Evolutionary conservation across 2,797 vertebrate genomes (phyloP), one percentile per base, ranked within the genome.

Genomic region (Momotus momota): DNA sequence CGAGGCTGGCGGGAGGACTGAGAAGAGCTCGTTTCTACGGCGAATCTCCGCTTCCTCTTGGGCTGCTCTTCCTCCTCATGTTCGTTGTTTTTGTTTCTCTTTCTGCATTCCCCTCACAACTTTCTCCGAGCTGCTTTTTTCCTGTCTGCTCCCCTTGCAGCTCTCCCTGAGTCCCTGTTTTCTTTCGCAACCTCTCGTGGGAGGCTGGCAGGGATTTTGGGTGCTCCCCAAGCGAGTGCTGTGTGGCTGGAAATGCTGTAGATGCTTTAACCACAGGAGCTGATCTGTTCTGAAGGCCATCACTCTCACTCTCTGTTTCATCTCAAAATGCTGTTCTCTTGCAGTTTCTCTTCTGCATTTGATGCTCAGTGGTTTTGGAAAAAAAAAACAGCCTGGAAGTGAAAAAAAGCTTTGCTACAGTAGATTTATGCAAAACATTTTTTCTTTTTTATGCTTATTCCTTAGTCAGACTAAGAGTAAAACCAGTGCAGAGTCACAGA

Each of bases 311-410:
- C 88, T 91, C 80, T 77, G 60, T 92, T 84, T 92, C 5, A 2
- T 23, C 71, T n/a, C 74, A 95, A 61, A 90, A 62, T 2, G 3
- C 86, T 92, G 60, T 38, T 31, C 58, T 88, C 86, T 74, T 74
- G 38, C 40, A 31, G 95, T 96, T 97, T 96, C 94, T 92, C 83
- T 97, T 96, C 95, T 94, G 86, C 90, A 85, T 95, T 95, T 78
- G 45, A 61, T 79, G 40, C 45, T 57, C n/a, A 54, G 45, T 91
- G 74, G 90, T 65, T 92, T 80, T 78, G 83, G 58, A 19, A 61
- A 70, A 70, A 85, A 23, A 67, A 69, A 78, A 85, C 75, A 58
- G 7, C 60, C 81, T 96, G 81, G 94, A 89, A 93, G 64, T 82
- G 65, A 95, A 90, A 80, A 65, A 75, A 33, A 86, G 41, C 58